Percentiles rank a stretch among this genome's conserved stretches.
Conservation (phyloP, 2,113 vertebrate species). For the Microtus ochrogaster region DNA sequence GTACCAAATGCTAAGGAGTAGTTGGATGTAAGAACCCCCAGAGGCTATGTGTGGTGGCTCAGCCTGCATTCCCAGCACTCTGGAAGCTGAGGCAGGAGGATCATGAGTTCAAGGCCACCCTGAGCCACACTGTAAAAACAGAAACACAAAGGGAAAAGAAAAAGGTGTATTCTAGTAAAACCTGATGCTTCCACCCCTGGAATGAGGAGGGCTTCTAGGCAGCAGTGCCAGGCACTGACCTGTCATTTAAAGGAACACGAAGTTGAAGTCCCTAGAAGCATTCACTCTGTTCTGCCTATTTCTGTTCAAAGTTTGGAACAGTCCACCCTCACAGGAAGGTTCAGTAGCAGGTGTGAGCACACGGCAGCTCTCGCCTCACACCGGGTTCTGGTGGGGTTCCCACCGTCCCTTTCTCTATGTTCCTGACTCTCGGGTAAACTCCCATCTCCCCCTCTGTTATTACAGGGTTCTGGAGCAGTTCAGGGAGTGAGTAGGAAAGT, state of each 20-base stretch:
- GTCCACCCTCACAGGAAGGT: background rate
- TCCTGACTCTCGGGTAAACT: too few species aligned
- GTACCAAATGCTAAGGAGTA: background rate
- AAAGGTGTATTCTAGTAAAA: background rate
- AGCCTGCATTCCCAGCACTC: background rate
- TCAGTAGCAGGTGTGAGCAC: background rate
- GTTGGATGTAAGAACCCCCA: background rate
- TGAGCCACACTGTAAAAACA: background rate
- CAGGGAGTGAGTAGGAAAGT: background rate
- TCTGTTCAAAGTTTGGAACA: background rate
- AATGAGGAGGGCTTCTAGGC: background rate
- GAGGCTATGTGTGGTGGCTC: background rate
- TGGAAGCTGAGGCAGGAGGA: background rate
- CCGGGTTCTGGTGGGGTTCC: background rate
- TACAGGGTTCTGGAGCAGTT: background rate
- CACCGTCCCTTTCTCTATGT: background rate
- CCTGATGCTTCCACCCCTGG: background rate
- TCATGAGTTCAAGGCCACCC: background rate
- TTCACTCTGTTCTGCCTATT: background rate
- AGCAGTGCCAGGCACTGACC: background rate
- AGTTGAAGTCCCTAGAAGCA: background rate
- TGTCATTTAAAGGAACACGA: background rate
- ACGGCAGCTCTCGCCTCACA: accelerated
- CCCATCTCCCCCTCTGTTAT: background rate
- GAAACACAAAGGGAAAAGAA: background rate